Conservation (phyloP, 30 jellyfish, hydroid and myxozoan species). For the Aurelia coerulea region DNA sequence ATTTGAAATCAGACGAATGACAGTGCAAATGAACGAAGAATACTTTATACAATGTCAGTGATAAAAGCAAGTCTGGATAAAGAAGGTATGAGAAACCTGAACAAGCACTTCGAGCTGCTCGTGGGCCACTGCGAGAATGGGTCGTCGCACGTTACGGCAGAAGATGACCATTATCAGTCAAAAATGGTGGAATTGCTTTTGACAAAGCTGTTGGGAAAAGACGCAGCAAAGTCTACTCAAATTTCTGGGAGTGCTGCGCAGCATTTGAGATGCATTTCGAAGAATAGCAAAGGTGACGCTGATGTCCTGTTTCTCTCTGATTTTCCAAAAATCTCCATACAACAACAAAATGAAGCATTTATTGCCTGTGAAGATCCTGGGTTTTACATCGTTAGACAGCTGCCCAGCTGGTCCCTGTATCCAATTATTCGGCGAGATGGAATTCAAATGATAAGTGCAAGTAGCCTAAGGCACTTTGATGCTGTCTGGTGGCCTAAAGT, state of each 20-base stretch:
- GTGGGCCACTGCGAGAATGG: slow-evolving; percentile 37
- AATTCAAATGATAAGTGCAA: slow-evolving; percentile 18
- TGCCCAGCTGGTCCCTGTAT: not conserved
- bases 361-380: slow-evolving; percentile 55
- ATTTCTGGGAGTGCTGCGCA: slow-evolving; percentile 69
- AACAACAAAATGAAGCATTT: slow-evolving; percentile 1
- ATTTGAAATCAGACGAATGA: too few relatives aligned
- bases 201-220: slow-evolving; percentile 8
- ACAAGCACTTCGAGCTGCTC: too few relatives aligned
- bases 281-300: slow-evolving; percentile 49
- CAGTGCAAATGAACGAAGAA: too few relatives aligned
- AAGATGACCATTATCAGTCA: slow-evolving; percentile 13
- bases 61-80: too few relatives aligned
- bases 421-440: slow-evolving; percentile 28
- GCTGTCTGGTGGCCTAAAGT: slow-evolving; percentile 43
- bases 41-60: too few relatives aligned
- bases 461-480: slow-evolving; percentile 48
- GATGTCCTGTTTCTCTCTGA: slow-evolving; percentile 37
- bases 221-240: not conserved
- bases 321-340: slow-evolving; percentile 37
- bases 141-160: slow-evolving; percentile 37
- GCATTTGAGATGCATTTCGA: slow-evolving; percentile 49
- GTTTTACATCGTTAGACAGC: slow-evolving; percentile 19
- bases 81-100: too few relatives aligned
- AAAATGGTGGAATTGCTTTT: not conserved